Percentiles rank a stretch among this genome's conserved stretches.
Evolutionary conservation across 2,797 vertebrate genomes (phyloP).

Genomic region (Poeciliopsis infans): DNA sequence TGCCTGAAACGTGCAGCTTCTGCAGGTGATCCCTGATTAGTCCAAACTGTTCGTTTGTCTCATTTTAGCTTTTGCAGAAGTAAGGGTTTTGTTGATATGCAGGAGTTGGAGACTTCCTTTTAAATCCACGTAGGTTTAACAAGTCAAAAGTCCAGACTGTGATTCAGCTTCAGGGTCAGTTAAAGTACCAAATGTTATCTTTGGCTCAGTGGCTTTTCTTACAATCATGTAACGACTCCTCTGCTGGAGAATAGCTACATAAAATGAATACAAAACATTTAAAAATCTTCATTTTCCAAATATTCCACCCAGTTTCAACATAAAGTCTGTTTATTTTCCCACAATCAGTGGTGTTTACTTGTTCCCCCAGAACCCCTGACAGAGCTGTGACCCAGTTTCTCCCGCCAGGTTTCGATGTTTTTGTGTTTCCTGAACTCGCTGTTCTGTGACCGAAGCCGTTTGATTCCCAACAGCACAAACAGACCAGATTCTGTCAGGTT

Average conservation of each 20-base stretch:
- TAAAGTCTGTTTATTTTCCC: constrained; percentile 13
- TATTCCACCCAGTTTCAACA: constrained; percentile 49
- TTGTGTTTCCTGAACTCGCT: constrained; percentile 15
- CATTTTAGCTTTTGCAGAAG: constrained; percentile 9
- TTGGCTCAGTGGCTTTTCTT: constrained; percentile 34
- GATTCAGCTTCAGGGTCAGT: constrained; percentile 22
- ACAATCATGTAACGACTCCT: constrained; percentile 12
- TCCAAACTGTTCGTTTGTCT: constrained; percentile 8
- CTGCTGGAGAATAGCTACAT: constrained; percentile 39
- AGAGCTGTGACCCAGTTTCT: constrained; percentile 65
- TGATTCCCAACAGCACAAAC: constrained; percentile 32
- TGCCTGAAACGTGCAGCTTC: constrained; percentile 51
- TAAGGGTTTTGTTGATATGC: neutral
- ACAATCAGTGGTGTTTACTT: constrained; percentile 35
- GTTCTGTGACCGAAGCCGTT: constrained; percentile 57
- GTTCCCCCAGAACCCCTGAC: constrained; percentile 38
- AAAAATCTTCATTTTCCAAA: constrained; percentile 13
- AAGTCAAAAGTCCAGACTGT: constrained; percentile 23
- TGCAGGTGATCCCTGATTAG: constrained; percentile 41
- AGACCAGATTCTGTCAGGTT: neutral
- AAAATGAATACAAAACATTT: constrained; percentile 4
- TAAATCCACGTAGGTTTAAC: constrained; percentile 36
- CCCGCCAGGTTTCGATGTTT: constrained; percentile 44
- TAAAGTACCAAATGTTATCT: constrained; percentile 34
- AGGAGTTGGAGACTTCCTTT: constrained; percentile 26